phyloP scores from a whole-genome alignment of 2,888 invertebrate genomes.

The Desoria tigrina region DNA sequence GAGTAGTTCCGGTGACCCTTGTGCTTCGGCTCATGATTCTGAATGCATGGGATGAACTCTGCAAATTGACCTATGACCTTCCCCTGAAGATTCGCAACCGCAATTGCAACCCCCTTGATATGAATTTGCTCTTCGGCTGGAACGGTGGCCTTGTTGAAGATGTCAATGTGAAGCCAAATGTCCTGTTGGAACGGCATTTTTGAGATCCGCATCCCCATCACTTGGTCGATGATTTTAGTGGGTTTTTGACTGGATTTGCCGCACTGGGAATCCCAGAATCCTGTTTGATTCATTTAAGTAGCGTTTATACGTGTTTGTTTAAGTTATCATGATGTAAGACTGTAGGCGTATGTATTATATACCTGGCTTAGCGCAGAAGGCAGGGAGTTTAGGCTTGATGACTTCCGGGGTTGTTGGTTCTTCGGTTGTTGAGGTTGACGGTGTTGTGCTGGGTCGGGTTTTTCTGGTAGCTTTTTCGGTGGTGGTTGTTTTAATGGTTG shows the following conservation, averaged over 20 bases:
- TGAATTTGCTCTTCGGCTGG: neutral
- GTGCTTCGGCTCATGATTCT: neutral
- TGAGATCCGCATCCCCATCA: neutral
- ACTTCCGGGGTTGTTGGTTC: neutral
- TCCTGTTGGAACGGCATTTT: neutral
- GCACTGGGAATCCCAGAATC: no score
- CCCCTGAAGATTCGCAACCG: neutral
- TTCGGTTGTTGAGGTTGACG: constrained; percentile 2
- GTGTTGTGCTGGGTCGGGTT: neutral
- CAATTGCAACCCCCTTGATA: neutral
- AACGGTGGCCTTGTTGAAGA: neutral
- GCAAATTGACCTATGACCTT: neutral
- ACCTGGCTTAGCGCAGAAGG: no score
- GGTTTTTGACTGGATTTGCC: no score
- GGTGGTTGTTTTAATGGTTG: no score
- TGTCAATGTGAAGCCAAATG: constrained; percentile 1
- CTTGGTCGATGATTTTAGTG: no score
- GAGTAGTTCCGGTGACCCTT: neutral
- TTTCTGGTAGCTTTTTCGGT: no score
- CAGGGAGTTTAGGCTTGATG: neutral
- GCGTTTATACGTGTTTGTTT: no score
- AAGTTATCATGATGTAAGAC: no score
- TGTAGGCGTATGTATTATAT: no score
- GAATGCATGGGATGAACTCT: constrained; percentile 1
- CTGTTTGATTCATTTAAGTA: no score